A percentile compares a stretch with the other conserved stretches of the same genome.
phyloP scores from a whole-genome alignment of 2,888 invertebrate genomes.

The Pseudoips prasinana region DNA sequence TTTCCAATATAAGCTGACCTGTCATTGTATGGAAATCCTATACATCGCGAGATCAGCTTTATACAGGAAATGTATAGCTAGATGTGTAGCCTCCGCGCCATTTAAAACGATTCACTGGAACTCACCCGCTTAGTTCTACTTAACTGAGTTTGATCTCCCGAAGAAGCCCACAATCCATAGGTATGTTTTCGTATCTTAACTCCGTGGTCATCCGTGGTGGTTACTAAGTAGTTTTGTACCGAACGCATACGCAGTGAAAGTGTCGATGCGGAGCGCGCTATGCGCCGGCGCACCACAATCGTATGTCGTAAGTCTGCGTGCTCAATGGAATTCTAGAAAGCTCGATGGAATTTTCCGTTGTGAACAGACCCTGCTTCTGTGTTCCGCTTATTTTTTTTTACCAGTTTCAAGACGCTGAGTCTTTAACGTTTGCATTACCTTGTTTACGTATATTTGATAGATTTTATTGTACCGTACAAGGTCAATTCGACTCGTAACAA shows the following conservation, averaged over 20 bases:
- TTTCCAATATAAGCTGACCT: no score
- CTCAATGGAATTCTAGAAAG: slow-evolving; percentile 63
- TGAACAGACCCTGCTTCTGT: slow-evolving; percentile 31
- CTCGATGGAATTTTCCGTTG: slow-evolving; percentile 59
- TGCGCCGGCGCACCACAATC: slow-evolving; percentile 31
- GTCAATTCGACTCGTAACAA: slow-evolving; percentile 16
- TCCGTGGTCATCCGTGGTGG: no score
- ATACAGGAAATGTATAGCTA: no score
- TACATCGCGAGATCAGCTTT: no score
- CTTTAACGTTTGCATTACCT: slow-evolving; percentile 28
- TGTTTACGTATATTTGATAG: slow-evolving; percentile 15
- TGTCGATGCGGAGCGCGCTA: slow-evolving; percentile 40
- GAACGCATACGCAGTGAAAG: slow-evolving; percentile 64
- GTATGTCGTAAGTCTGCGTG: slow-evolving; percentile 56
- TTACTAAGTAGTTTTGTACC: no score
- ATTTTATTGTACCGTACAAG: slow-evolving; percentile 18
- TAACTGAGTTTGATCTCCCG: no score
- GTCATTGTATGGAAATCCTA: no score
- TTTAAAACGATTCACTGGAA: no score
- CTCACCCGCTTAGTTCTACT: no score
- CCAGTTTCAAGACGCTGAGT: slow-evolving; percentile 5
- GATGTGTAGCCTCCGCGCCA: no score
- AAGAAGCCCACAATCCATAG: no score
- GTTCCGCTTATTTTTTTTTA: slow-evolving; percentile 41
- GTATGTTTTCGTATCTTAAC: no score